Conservation (phyloP, 2,888 invertebrate genomes). For the Drosophila hamatofila region DNA sequence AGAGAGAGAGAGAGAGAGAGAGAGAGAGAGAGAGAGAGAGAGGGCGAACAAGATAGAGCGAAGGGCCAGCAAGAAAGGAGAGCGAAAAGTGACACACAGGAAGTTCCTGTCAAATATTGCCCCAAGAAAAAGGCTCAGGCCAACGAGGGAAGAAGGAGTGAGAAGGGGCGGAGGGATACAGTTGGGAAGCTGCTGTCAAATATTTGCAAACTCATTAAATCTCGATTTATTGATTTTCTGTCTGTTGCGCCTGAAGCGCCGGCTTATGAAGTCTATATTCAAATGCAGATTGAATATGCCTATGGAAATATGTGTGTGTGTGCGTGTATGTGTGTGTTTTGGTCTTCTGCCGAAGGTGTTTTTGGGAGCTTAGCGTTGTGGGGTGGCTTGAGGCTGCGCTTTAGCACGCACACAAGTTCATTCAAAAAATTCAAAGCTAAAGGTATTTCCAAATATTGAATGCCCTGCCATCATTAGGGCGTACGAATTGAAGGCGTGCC, state of each 20-base stretch:
- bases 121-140: neutral
- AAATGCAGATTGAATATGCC: slow-evolving; percentile 40
- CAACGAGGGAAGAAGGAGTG: no score
- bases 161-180: neutral
- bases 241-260: slow-evolving; percentile 27
- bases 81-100: neutral
- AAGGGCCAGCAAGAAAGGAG: neutral
- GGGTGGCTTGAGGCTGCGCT: neutral
- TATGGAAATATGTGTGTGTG: neutral
- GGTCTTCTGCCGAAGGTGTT: neutral
- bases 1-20: neutral
- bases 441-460: slow-evolving; percentile 36
- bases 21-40: neutral
- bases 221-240: slow-evolving; percentile 74
- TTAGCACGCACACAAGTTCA: slow-evolving; percentile 26
- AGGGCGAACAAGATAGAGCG: neutral
- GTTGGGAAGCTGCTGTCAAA: slow-evolving; percentile 30
- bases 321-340: neutral
- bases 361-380: neutral
- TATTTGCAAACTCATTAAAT: slow-evolving; percentile 73
- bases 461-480: slow-evolving; percentile 11
- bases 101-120: slow-evolving; percentile 1
- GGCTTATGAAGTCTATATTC: slow-evolving; percentile 41
- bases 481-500: neutral
- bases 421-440: slow-evolving; percentile 20